Base-by-base conservation (phyloP, 1,140 invertebrate genomes). In the Drosophila bocqueti region DNA sequence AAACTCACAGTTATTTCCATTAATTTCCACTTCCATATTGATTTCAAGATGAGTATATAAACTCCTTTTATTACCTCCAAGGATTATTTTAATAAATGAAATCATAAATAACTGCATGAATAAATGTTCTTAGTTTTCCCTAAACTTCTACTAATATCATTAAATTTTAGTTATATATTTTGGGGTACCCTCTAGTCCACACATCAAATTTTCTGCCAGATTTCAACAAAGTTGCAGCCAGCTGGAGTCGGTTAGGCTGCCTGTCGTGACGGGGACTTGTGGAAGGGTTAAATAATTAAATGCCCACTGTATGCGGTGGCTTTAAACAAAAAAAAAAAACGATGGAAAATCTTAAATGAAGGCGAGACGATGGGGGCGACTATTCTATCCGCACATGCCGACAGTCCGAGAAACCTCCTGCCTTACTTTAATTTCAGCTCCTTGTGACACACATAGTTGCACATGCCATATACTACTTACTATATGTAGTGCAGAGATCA, bases 361-460 rank as follows among this genome's bases (percentile, higher is more conserved):
- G 52, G 18, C 11, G n/a, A 24, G 31, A 31, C 45, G 9, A 18
- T 15, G 26, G 29, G 29, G n/a, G 42, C 21, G 31, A 29, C 49
- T 57, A 16, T 60, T 72, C 54, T 61, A 72, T 60, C 69, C 43
- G 45, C 67, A 82, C 85, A 85, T 90, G 83, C 76, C 85, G 50
- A 49, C 64, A 67, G 85, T 65, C 65, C 86, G 79, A 91, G 79
- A 91, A 91, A 91, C 86, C 86, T 91, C 87, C 86, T 91, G 86
- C 86, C 86, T 91, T 91, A 91, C 86, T 91, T 91, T 91, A 91
- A 83, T 91, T 91, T 83, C 80, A 81, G 74, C 83, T 91, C 79
- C 87, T 91, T 79, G 85, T 89, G 84, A 89, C 84, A 89, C 85
- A 89, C 84, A 87, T 84, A 89, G 80, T 84, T 87, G 79, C 59